Evolutionary conservation across 1,140 invertebrate species (phyloP).

Genomic region (Rhyacophila brunnea): DNA sequence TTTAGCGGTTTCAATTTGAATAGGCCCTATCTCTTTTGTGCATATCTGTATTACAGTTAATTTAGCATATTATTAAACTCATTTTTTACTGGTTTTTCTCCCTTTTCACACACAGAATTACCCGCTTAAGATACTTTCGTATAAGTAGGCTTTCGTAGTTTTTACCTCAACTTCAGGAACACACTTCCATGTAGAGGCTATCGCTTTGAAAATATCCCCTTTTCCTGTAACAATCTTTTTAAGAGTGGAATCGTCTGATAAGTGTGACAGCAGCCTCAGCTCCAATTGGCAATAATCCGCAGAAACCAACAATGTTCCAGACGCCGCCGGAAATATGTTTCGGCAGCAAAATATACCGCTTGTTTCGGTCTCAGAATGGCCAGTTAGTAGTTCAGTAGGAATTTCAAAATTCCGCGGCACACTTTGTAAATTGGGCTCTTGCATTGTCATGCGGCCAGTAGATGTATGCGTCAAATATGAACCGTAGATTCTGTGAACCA

Average conservation of each 20-base stretch:
- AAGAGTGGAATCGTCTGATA: slow-evolving; percentile 77
- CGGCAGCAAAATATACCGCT: slow-evolving; percentile 57
- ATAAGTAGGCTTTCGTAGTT: slow-evolving; percentile 5
- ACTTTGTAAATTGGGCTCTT: slow-evolving; percentile 91
- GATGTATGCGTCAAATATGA: slow-evolving; percentile 74
- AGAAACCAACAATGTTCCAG: slow-evolving; percentile 70
- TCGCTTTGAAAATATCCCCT: slow-evolving; percentile 83
- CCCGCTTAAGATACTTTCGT: no score
- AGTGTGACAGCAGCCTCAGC: slow-evolving; percentile 87
- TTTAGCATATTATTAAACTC: no score
- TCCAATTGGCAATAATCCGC: slow-evolving; percentile 97
- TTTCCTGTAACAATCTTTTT: slow-evolving; percentile 67
- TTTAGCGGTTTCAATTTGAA: no score
- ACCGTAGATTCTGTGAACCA: slow-evolving; percentile 71
- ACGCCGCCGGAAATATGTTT: slow-evolving; percentile 64
- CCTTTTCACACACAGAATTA: no score
- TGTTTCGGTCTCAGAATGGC: slow-evolving; percentile 3
- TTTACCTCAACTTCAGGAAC: slow-evolving; percentile 62
- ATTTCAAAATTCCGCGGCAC: slow-evolving; percentile 82
- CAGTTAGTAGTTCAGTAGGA: slow-evolving; percentile 42
- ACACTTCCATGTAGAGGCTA: slow-evolving; percentile 81
- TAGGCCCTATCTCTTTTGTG: no score
- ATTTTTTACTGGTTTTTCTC: no score
- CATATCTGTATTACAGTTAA: no score
- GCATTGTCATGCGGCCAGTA: slow-evolving; percentile 89